These are phyloP conservation scores for Loriculus beryllinus DNA, from an alignment of 2,797 vertebrate species.

Conservation along the genomic window DNA sequence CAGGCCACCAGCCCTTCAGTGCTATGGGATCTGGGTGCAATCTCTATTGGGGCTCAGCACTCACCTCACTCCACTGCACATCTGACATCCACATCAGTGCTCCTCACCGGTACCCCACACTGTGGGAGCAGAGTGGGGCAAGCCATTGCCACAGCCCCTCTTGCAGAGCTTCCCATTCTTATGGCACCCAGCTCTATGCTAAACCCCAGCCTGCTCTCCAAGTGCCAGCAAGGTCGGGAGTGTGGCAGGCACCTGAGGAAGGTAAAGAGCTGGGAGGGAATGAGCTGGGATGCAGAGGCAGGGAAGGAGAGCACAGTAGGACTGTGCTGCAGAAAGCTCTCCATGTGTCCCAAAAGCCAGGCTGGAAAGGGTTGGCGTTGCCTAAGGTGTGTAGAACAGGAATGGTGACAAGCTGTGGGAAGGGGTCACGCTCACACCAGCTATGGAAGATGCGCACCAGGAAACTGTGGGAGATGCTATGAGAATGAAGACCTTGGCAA, in stretches of 20 bases:
- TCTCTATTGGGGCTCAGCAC: background rate
- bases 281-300: background rate
- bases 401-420: background rate
- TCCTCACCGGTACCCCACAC: accelerated
- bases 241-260: background rate
- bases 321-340: accelerated
- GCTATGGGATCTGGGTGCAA: background rate
- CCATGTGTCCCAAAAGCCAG: background rate
- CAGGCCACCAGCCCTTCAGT: background rate
- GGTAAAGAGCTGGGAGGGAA: background rate
- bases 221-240: background rate
- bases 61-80: background rate
- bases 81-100: background rate
- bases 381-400: background rate
- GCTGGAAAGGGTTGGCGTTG: background rate
- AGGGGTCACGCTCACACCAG: accelerated
- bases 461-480: background rate
- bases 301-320: background rate
- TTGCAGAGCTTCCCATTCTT: background rate
- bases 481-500: background rate
- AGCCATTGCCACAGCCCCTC: accelerated
- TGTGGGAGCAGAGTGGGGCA: accelerated
- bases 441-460: background rate
- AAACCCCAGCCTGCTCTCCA: background rate
- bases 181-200: background rate